Conservation (phyloP, 1,140 invertebrate species). For the Oscheius sp. region DNA sequence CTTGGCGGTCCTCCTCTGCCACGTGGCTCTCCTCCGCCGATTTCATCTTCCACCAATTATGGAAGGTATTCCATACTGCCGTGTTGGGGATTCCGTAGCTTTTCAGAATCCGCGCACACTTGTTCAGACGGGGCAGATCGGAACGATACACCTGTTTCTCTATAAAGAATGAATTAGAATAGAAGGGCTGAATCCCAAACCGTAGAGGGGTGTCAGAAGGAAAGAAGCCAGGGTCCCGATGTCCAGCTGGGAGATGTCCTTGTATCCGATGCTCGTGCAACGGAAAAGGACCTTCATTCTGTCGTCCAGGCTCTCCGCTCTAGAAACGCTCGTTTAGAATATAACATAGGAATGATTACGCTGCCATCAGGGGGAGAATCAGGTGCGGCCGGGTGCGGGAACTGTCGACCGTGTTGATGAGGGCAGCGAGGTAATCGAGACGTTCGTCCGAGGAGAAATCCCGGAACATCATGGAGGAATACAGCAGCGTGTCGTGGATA, state of each 20-base stretch:
- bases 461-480: slow-evolving; percentile 2
- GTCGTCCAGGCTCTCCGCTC: not conserved
- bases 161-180: slow-evolving; percentile 16
- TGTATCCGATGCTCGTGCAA: slow-evolving; percentile 14
- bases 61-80: slow-evolving; percentile 14
- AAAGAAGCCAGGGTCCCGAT: not conserved
- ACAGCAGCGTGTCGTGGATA: slow-evolving; percentile 15
- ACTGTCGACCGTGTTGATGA: slow-evolving; percentile 12
- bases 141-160: not conserved
- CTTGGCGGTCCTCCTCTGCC: not conserved
- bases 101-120: slow-evolving; percentile 1
- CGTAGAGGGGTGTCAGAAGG: slow-evolving; percentile 5
- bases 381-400: slow-evolving; percentile 14
- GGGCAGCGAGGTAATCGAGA: not conserved
- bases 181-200: not conserved
- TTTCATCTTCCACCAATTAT: slow-evolving; percentile 25
- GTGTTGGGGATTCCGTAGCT: slow-evolving; percentile 13
- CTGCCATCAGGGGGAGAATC: slow-evolving; percentile 13
- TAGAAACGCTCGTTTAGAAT: not conserved
- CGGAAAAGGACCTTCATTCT: slow-evolving; percentile 20
- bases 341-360: not conserved
- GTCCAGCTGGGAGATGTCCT: slow-evolving; percentile 24
- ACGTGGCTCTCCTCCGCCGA: slow-evolving; percentile 7
- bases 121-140: slow-evolving; percentile 8
- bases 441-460: slow-evolving; percentile 1